Evolutionary conservation across 1,140 invertebrate species (phyloP).

Genomic region (Globodera rostochiensis): DNA sequence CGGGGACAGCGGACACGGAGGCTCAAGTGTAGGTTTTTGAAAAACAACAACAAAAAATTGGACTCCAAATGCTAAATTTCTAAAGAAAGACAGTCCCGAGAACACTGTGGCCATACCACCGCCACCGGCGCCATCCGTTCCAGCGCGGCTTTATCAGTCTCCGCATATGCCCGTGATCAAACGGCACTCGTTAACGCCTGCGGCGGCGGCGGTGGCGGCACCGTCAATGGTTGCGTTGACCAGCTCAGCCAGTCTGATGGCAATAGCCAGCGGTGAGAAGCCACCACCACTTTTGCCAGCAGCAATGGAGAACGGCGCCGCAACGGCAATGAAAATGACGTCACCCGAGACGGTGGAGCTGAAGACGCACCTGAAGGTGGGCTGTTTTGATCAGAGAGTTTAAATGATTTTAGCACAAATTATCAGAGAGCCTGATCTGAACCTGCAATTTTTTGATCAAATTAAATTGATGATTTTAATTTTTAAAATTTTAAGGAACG

Average conservation of each 20-base stretch:
- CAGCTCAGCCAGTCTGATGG: slow-evolving; percentile 11
- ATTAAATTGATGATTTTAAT: neutral
- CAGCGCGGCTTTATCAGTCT: neutral
- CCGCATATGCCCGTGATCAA: neutral
- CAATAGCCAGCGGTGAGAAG: slow-evolving; percentile 5
- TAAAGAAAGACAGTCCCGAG: slow-evolving; percentile 12
- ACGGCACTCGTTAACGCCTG: neutral
- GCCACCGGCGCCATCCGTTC: neutral
- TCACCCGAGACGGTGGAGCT: slow-evolving; percentile 22
- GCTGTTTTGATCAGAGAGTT: neutral
- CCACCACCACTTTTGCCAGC: too few relatives aligned
- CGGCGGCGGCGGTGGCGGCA: neutral
- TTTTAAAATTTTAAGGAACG: neutral
- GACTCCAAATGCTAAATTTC: neutral
- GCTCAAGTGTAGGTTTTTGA: neutral
- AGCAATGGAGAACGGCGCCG: neutral
- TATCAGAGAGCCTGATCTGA: too few relatives aligned
- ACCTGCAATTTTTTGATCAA: neutral
- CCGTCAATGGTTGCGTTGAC: slow-evolving; percentile 15
- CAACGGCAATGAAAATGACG: neutral
- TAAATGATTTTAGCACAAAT: too few relatives aligned
- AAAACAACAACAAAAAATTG: neutral
- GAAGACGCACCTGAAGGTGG: slow-evolving; percentile 26
- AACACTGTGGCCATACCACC: neutral
- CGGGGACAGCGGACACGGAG: neutral